Conservation (phyloP, 1,140 invertebrate genomes). For the Riptortus pedestris region DNA sequence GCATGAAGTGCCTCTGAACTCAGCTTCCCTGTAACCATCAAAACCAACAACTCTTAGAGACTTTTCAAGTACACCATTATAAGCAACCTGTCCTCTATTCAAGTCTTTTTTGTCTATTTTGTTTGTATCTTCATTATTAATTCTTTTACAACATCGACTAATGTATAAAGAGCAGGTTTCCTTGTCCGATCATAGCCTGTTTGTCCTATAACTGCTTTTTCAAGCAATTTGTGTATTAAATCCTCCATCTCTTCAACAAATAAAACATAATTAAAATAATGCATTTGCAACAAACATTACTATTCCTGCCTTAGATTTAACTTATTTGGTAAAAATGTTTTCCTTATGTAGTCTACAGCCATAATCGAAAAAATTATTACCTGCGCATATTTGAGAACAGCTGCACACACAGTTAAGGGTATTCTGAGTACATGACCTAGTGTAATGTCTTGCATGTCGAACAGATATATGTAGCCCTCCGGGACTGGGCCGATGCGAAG, state of each 20-base stretch:
- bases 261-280: no score
- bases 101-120: not conserved
- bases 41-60: not conserved
- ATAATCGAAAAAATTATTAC: no score
- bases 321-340: no score
- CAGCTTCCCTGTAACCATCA: not conserved
- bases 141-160: not conserved
- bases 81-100: not conserved
- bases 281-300: no score
- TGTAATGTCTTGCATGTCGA: conserved; percentile 28
- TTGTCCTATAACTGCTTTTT: conserved; percentile 3
- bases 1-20: not conserved
- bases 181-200: not conserved
- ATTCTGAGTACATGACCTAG: conserved; percentile 26
- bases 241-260: no score
- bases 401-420: conserved; percentile 10
- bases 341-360: no score
- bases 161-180: not conserved
- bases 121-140: not conserved
- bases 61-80: conserved; percentile 3
- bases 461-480: conserved; percentile 29
- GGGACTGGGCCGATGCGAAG: conserved; percentile 27
- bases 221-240: not conserved
- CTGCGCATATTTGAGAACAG: conserved; percentile 28
- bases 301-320: no score